Conservation (phyloP, 92 coral and sea anemone genomes). For the Phenganax subtilis region DNA sequence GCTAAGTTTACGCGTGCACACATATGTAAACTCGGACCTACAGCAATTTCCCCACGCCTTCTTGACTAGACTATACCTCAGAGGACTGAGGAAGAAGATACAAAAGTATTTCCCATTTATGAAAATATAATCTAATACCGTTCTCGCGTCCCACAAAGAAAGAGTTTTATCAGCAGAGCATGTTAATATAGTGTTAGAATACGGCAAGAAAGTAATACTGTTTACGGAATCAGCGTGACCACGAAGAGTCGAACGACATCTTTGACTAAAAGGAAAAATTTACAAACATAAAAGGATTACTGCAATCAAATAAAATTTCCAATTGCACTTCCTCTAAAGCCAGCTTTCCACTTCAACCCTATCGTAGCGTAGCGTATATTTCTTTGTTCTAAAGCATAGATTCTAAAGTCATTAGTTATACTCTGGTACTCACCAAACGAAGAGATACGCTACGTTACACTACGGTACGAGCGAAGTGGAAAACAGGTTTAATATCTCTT, state of each 20-base stretch:
- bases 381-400: too few relatives aligned
- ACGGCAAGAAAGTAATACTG: conserved; percentile 85
- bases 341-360: too few relatives aligned
- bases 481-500: too few relatives aligned
- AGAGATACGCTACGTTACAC: too few relatives aligned
- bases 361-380: too few relatives aligned
- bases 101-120: too few relatives aligned
- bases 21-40: too few relatives aligned
- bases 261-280: conserved; percentile 58
- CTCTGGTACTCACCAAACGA: too few relatives aligned
- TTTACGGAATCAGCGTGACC: conserved; percentile 99
- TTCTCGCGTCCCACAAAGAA: conserved; percentile 96
- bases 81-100: neutral
- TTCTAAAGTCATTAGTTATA: too few relatives aligned
- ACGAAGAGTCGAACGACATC: conserved; percentile 92
- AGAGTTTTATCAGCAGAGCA: conserved; percentile 99
- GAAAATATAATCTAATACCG: conserved; percentile 48
- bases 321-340: neutral
- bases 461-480: too few relatives aligned
- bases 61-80: too few relatives aligned
- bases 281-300: neutral
- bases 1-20: neutral
- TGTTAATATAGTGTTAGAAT: conserved; percentile 82
- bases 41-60: too few relatives aligned
- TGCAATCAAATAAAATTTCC: neutral